Percentiles rank a stretch among this genome's conserved stretches.
Conservation (phyloP, 64 coral and sea anemone species). For the Montipora capricornis region DNA sequence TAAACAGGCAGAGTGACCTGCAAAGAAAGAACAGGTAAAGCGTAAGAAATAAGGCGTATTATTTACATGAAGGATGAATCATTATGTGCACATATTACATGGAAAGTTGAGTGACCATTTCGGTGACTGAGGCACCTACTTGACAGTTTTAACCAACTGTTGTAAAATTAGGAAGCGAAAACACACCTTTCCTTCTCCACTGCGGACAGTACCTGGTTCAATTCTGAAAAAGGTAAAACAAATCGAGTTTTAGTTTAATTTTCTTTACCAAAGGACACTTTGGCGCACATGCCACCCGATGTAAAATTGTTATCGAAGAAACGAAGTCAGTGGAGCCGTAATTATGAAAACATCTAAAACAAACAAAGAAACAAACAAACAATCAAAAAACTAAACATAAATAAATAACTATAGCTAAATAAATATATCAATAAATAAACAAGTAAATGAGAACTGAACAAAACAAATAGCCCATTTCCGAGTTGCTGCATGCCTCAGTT, state of each 20-base stretch:
- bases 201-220: constrained; percentile 13
- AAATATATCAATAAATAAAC: too few species aligned
- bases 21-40: background rate
- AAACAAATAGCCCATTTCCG: too few species aligned
- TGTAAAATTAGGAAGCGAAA: too few species aligned
- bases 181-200: constrained; percentile 26
- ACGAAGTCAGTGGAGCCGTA: background rate
- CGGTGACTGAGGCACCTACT: too few species aligned
- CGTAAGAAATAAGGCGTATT: background rate
- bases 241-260: background rate
- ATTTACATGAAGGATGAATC: background rate
- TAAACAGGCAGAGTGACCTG: constrained; percentile 94
- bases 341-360: too few species aligned
- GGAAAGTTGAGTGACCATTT: too few species aligned
- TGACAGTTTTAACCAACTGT: too few species aligned
- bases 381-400: too few species aligned
- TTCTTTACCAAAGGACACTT: background rate
- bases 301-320: background rate
- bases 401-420: too few species aligned
- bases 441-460: too few species aligned
- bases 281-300: background rate
- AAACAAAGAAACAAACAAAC: too few species aligned
- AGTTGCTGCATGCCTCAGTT: too few species aligned
- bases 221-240: constrained; percentile 4
- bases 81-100: background rate